Percentiles rank a stretch among this genome's conserved stretches.
These are phyloP conservation scores for Chydorus sphaericus DNA, from an alignment of 2,888 invertebrate genomes.

Conservation along the genomic window DNA sequence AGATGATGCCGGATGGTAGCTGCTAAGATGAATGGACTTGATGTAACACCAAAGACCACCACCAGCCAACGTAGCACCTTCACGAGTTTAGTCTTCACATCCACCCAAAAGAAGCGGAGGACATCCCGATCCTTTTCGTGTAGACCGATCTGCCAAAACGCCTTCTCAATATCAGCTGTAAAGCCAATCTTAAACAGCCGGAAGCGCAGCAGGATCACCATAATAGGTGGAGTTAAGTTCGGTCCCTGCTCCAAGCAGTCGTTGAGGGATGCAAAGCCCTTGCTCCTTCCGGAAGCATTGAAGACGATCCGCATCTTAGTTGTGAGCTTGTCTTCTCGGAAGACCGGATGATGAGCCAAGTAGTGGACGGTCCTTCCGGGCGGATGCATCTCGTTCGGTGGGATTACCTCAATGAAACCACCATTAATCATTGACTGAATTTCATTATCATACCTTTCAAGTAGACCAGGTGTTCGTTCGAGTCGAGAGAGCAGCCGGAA, in stretches of 20 bases:
- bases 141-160: neutral
- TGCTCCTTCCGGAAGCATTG: neutral
- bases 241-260: neutral
- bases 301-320: slow-evolving; percentile 3
- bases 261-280: neutral
- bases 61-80: neutral
- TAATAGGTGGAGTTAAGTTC: neutral
- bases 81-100: neutral
- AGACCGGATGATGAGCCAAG: slow-evolving; percentile 1
- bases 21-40: neutral
- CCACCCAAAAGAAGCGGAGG: neutral
- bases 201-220: neutral
- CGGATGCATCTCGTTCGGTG: neutral
- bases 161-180: neutral
- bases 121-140: neutral
- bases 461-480: neutral
- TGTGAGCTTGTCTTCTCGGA: neutral
- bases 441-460: neutral
- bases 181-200: neutral
- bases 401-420: neutral
- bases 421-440: neutral
- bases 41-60: neutral
- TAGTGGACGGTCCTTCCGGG: neutral
- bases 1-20: neutral
- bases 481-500: neutral